Base-by-base conservation (phyloP, 2,113 vertebrate genomes). In the Percina caprodes region DNA sequence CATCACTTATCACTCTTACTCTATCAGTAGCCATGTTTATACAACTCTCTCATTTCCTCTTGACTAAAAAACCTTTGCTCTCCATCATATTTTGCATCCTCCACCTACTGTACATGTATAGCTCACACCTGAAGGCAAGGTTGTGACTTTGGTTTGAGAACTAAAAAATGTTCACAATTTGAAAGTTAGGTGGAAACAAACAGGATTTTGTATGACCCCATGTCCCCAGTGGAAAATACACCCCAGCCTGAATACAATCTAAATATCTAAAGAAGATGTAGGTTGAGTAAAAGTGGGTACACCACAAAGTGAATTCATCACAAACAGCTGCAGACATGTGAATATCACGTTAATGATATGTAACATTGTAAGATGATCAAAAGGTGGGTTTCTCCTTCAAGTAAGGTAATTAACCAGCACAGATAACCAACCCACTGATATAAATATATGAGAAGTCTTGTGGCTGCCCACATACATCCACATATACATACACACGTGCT, bases 331-430 rank as follows among this genome's bases (percentile, higher is more conserved):
- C 51, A 82, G 19, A 73, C 65, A 0, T 9, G 39, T 51, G 46
- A 61, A 55, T 39, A 58, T 51, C 52, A 39, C 23, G 1, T 26
- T 76, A 63, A 82, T 63, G 8, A 66, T 56, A 67, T 58, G 24
- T 61, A 66, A 48, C 58, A 51, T 46, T 12, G 46, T 30, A 13
- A 30, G 23, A 61, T 35, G 35, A 82, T 83, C 58, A 80, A 74
- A 82, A 6, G 15, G 19, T 24, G 18, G 26, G 6, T 85, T 70
- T 79, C 24, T 73, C 73, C 54, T 77, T 84, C 58, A 74, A 71
- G 71, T 23, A 30, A 65, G 61, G n/a, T 59, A 74, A 88, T 80
- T 76, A 78, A 69, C 45, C 21, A 70, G n/a, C 18, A 21, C 15
- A 78, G 65, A 71, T 19, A 69, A 61, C 13, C 68, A 74, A 23